These are phyloP conservation scores for Caenorhabditis sp. DNA, from an alignment of 2,888 invertebrate genomes.

Conservation along the genomic window DNA sequence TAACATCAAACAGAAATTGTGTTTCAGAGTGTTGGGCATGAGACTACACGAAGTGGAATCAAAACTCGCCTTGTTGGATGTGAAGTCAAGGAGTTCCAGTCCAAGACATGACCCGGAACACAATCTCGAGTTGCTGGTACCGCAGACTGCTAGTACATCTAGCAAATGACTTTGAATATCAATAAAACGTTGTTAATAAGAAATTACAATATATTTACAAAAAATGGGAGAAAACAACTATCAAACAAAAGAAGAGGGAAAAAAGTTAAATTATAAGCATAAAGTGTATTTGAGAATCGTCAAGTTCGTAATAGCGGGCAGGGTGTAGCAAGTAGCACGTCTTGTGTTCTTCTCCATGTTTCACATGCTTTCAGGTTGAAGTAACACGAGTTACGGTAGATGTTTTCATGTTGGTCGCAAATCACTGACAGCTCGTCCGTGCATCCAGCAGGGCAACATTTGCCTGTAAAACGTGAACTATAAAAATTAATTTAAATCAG, in stretches of 20 bases:
- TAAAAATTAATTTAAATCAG: not conserved
- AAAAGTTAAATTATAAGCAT: constrained; percentile 45
- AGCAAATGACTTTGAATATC: not conserved
- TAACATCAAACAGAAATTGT: not conserved
- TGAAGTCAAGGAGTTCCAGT: constrained; percentile 65
- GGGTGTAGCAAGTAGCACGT: constrained; percentile 59
- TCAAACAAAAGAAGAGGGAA: constrained; percentile 41
- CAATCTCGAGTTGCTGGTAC: constrained; percentile 43
- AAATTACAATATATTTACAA: constrained; percentile 54
- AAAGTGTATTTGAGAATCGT: constrained; percentile 28
- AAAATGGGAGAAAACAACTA: constrained; percentile 51
- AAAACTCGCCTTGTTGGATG: constrained; percentile 62
- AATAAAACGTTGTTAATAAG: constrained; percentile 9
- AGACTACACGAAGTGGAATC: constrained; percentile 90
- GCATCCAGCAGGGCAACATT: constrained; percentile 73
- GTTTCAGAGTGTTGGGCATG: constrained; percentile 88
- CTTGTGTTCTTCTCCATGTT: constrained; percentile 65
- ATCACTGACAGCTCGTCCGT: constrained; percentile 66
- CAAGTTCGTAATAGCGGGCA: constrained; percentile 61
- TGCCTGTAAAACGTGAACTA: constrained; percentile 55
- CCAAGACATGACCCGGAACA: constrained; percentile 53
- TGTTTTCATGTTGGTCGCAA: constrained; percentile 75
- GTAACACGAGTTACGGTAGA: constrained; percentile 72
- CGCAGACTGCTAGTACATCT: constrained; percentile 9
- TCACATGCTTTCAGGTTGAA: constrained; percentile 72